Base-by-base conservation (phyloP, 2,113 vertebrate genomes). In the Puntigrus tetrazona region DNA sequence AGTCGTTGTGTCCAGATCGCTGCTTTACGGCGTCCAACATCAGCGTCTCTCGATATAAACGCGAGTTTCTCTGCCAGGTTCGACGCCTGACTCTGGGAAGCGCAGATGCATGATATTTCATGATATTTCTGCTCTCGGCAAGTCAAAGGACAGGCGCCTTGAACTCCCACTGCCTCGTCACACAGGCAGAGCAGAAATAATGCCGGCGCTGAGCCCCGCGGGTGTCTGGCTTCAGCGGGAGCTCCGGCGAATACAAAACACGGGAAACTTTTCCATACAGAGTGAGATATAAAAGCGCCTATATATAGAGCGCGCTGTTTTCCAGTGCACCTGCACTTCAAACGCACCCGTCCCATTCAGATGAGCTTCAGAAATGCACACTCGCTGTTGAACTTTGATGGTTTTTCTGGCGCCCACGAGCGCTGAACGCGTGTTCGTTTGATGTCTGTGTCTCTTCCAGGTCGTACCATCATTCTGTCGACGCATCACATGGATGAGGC, bases 401-500 rank as follows among this genome's bases (percentile, higher is more conserved):
- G 41, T 8, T 74, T 72, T 45, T n/a, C 9, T 3, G 0, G 27
- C 3, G 1, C 50, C 50, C 50, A 52, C 50, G 18, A 52, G 18
- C 31, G 9, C 27, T n/a, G 20, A n/a, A n/a, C 52, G 6, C 79
- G n/a, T 63, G 59, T 59, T 43, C 38, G 47, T 86, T 76, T 31
- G 55, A 70, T 65, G 31, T 73, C 47, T 72, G 69, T 47, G 52
- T 63, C 61, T 74, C 14, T 84, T 55, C 29, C 87, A 99, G 98
- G 96, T 55, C 96, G 97, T 74, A 99, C 97, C 45, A 99, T 99
- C 85, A 97, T 99, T 86, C 92, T 99, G 6, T 99, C 97, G 13
- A 99, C 97, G 0, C 98, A 99, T 85, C 98, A 99, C 92, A 99
- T 99, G 98, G 98, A 99, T 13, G 98, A 99, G 85, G 98, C 98